Percentiles rank a stretch among this genome's conserved stretches.
Conservation (phyloP, 2,888 invertebrate species). For the Macropis europaea region DNA sequence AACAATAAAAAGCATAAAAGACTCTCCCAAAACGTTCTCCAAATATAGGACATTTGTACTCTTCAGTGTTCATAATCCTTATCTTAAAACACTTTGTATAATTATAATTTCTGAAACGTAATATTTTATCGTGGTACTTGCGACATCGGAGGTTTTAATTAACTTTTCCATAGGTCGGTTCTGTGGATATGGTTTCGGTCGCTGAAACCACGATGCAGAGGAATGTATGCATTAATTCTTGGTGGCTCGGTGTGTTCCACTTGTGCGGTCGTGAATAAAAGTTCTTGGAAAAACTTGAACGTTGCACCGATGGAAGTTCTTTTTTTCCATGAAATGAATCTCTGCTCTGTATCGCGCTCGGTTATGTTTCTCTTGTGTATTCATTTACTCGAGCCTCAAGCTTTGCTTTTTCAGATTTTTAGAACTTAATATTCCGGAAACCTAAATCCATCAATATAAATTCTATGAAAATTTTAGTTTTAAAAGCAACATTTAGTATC, state of each 20-base stretch:
- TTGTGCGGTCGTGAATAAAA: slow-evolving; percentile 31
- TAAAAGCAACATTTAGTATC: too few species aligned
- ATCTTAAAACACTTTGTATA: too few species aligned
- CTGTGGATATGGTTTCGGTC: slow-evolving; percentile 21
- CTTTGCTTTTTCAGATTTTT: too few species aligned
- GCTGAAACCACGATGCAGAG: background rate
- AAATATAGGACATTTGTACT: too few species aligned
- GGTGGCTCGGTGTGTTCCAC: slow-evolving; percentile 13
- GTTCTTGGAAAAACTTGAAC: slow-evolving; percentile 22
- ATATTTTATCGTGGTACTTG: background rate
- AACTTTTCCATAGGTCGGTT: slow-evolving; percentile 12
- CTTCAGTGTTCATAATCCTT: too few species aligned
- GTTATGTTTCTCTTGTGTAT: too few species aligned
- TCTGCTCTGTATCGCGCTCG: background rate
- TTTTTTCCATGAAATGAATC: background rate
- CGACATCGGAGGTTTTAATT: slow-evolving; percentile 21
- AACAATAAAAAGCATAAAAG: too few species aligned
- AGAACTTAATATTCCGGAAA: too few species aligned
- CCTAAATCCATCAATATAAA: too few species aligned
- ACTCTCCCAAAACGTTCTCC: too few species aligned
- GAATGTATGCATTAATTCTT: slow-evolving; percentile 27
- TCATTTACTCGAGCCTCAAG: too few species aligned
- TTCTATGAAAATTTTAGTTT: too few species aligned
- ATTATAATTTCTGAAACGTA: background rate
- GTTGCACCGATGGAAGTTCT: background rate